Evolutionary conservation across 2,113 vertebrate species (phyloP), one percentile per base, ranked within the genome.

Genomic region (Geococcyx californianus): DNA sequence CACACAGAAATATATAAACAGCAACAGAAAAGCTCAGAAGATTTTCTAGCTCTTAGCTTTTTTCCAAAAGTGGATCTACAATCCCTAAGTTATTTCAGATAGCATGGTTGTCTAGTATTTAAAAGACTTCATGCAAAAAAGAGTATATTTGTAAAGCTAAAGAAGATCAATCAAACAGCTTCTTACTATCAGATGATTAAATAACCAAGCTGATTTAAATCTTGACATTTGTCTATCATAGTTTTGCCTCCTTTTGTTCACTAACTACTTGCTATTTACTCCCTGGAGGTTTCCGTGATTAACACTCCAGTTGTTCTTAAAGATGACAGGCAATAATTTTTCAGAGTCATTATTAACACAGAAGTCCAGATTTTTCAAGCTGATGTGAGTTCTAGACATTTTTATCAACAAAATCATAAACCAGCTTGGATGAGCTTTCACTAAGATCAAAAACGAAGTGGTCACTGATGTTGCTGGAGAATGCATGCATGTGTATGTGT

Each of bases 171-270:
- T 64, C 56, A 91, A 77, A 44, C 12, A 87, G 34, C 11, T 84
- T 87, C 51, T 81, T 59, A 68, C 56, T 68, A 87, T 68, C 20
- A 49, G 42, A 16, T 66, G 10, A 56, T 90, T 87, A 90, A 94
- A 81, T 42, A 52, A 74, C 56, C 33, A 62, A 47, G 26, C 45
- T 96, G 29, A 74, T 92, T 94, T 93, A 89, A 94, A 80, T 76
- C 45, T 72, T 88, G 49, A 34, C 36, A 29, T 69, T 68, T 77
- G 15, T 36, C n/a, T 52, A 38, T 63, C 42, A 89, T 16, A 34
- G 4, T 59, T 95, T 89, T 90, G 4, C 25, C 40, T 83, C 24
- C 62, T 91, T 75, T 73, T 73, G 25, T 60, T 91, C 59, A 58
- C 36, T 55, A 56, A 54, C 55, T 56, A 76, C 36, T 93, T 85